A percentile compares a stretch with the other conserved stretches of the same genome.
These are phyloP conservation scores for Ibycter americanus DNA, from an alignment of 2,797 vertebrate genomes.

Conservation along the genomic window DNA sequence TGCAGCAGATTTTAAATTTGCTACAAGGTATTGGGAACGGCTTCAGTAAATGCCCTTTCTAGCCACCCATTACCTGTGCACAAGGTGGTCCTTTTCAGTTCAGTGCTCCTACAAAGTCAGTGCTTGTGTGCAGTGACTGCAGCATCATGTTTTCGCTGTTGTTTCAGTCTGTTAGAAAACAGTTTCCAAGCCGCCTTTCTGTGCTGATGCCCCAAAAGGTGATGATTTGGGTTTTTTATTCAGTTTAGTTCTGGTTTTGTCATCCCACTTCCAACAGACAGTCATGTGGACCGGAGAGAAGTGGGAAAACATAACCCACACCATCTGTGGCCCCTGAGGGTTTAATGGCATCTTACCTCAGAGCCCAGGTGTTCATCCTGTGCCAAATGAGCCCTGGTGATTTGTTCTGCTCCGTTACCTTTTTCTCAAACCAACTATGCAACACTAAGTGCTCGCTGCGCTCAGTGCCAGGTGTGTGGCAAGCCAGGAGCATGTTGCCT, in stretches of 20 bases:
- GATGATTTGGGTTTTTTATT: not conserved
- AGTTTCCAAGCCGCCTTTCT: not conserved
- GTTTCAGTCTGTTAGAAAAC: not conserved
- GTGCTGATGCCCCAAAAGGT: not conserved
- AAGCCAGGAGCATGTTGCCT: not conserved
- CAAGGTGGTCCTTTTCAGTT: not conserved
- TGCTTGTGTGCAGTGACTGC: not conserved
- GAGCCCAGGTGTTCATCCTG: not conserved
- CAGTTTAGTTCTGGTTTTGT: not conserved
- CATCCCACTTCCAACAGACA: not conserved
- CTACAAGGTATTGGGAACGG: not conserved
- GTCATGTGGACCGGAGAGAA: not conserved
- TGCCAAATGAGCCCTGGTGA: not conserved
- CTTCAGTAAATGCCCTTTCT: not conserved
- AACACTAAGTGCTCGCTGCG: accelerated
- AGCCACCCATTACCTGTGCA: not conserved
- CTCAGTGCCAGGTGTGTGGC: not conserved
- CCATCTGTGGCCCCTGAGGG: not conserved
- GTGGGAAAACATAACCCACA: not conserved
- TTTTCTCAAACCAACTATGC: not conserved
- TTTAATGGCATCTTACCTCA: not conserved
- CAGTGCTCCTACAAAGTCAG: not conserved
- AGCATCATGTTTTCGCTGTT: not conserved
- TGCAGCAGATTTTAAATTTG: not conserved
- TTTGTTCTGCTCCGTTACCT: not conserved